Conservation (phyloP, 2,888 invertebrate species). For the Dimorphilus gyrociliatus region DNA sequence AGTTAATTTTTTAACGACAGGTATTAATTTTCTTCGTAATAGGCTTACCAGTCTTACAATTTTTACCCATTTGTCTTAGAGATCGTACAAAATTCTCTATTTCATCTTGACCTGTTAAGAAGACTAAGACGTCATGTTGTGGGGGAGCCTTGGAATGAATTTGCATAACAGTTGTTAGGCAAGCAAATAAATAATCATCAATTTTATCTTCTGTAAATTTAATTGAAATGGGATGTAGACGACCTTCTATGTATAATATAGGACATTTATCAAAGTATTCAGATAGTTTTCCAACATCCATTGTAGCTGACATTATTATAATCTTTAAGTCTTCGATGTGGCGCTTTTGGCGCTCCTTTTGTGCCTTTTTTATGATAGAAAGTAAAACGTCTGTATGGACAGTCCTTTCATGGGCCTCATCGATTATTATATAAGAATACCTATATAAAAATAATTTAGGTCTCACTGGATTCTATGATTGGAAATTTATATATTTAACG, state of each 20-base stretch:
- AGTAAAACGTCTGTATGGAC: conserved; percentile 82
- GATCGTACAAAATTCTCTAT: conserved; percentile 50
- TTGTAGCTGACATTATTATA: conserved; percentile 83
- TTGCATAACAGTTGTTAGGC: conserved; percentile 70
- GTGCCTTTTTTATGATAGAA: conserved; percentile 75
- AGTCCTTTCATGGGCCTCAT: conserved; percentile 89
- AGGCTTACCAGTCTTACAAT: conserved; percentile 28
- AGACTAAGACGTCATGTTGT: conserved; percentile 72
- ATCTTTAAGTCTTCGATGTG: conserved; percentile 44
- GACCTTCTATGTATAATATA: conserved; percentile 72
- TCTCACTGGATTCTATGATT: not conserved
- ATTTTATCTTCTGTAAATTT: not conserved
- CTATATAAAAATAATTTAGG: conserved; percentile 24
- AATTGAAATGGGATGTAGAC: conserved; percentile 53
- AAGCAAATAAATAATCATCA: conserved; percentile 61
- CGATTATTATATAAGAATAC: conserved; percentile 68
- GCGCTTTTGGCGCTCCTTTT: conserved; percentile 59
- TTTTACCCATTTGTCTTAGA: conserved; percentile 43
- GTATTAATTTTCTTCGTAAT: not conserved
- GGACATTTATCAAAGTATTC: conserved; percentile 70
- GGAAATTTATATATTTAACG: not conserved
- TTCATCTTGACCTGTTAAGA: conserved; percentile 90
- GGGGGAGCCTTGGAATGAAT: conserved; percentile 64
- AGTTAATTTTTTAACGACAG: conserved; percentile 31
- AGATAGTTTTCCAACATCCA: conserved; percentile 84